phyloP scores from a whole-genome alignment of 37 sponge, comb jelly and placozoan species.

The Aplysina aerophoba region DNA sequence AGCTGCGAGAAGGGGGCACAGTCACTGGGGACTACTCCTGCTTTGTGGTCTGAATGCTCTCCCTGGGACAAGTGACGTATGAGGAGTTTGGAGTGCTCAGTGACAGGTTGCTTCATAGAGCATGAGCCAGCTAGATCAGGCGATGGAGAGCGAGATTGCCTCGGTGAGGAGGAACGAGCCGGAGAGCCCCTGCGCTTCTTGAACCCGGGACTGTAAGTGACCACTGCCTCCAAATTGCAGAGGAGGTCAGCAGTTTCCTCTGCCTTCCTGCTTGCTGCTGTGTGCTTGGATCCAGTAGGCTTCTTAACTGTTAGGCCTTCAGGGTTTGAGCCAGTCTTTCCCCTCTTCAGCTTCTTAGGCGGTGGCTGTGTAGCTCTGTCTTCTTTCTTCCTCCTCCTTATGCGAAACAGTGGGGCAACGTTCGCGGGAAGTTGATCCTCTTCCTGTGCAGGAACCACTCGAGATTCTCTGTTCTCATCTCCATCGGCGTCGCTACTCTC shows the following conservation, averaged over 20 bases:
- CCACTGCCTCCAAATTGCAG: not conserved
- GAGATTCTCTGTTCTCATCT: too few species aligned
- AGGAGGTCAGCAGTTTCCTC: not conserved
- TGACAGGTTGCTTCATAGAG: not conserved
- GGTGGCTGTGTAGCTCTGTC: not conserved
- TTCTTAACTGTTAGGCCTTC: not conserved
- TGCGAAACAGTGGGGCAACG: slow-evolving; percentile 1
- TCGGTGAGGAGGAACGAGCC: not conserved
- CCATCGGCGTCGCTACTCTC: too few species aligned
- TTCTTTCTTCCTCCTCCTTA: not conserved
- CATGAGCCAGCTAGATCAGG: not conserved
- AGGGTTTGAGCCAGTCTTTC: not conserved
- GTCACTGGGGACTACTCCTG: not conserved
- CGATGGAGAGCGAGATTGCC: slow-evolving; percentile 17
- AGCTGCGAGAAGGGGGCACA: slow-evolving; percentile 25
- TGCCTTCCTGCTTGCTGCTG: not conserved
- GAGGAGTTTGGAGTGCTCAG: not conserved
- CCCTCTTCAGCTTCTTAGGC: not conserved
- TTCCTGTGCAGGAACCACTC: not conserved
- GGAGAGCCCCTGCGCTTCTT: not conserved
- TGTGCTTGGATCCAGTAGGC: not conserved
- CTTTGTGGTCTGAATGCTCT: not conserved
- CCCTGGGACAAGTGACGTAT: not conserved
- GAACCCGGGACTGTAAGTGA: slow-evolving; percentile 26
- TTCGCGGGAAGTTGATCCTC: not conserved